phyloP scores from a whole-genome alignment of 2,888 invertebrate genomes.

The Leucozona laternaria region DNA sequence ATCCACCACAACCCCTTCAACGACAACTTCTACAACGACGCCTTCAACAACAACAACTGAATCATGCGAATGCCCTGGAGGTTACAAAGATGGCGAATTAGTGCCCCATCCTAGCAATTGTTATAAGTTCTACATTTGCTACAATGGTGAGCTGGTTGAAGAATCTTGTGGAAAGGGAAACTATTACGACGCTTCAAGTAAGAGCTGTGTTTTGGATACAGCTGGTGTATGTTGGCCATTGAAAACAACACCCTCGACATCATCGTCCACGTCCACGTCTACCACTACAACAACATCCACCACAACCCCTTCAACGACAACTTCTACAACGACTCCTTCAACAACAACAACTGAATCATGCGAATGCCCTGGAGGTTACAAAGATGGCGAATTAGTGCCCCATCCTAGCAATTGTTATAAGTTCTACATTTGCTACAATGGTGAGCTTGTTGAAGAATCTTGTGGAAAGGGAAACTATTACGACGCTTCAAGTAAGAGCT shows the following conservation, averaged over 20 bases:
- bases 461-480: background rate
- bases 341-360: too few relatives aligned
- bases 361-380: background rate
- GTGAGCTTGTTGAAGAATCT: background rate
- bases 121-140: background rate
- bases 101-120: background rate
- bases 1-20: background rate
- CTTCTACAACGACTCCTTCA: too few relatives aligned
- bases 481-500: background rate
- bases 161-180: background rate
- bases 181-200: background rate
- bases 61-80: background rate
- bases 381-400: background rate
- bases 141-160: background rate
- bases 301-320: background rate
- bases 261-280: too few relatives aligned
- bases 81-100: background rate
- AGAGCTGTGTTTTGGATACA: background rate
- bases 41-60: background rate
- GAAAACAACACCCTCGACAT: background rate
- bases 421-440: background rate
- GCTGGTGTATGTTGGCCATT: background rate
- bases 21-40: background rate
- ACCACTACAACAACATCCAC: background rate
- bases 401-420: background rate